Evolutionary conservation across 2,888 invertebrate species (phyloP), one percentile per base, ranked within the genome.

Genomic region (Yponomeuta malinellus): DNA sequence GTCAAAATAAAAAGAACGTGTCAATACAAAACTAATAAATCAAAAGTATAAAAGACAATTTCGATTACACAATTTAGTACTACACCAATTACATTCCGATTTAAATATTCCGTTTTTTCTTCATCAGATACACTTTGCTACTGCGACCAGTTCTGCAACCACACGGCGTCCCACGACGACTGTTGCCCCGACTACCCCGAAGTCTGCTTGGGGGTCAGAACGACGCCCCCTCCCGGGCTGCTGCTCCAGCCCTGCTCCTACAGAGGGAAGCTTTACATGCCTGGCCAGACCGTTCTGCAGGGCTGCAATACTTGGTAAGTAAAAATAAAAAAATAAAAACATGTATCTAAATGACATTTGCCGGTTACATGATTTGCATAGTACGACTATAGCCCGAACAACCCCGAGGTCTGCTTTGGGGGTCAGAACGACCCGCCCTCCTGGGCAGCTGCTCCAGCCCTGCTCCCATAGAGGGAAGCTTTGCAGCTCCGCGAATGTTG

Each of bases 361-460:
- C 23, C 23, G 23, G 23, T 23, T 23, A 23, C 23, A 23, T 23
- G 23, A 23, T 23, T 23, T 23, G 23, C 23, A 0, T 23, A 23
- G 23, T 23, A 98, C 84, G 95, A 95, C 76, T 99, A 98, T 83
- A 99, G 98, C 80, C 98, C 98, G 0, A 98, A 99, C 87, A 99
- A 95, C 84, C 94, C 94, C 83, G 91, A 93, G 0, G 94, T 94
- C 73, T 99, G 98, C 80, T 90, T 23, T 89, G 75, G 94, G 94
- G 10, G 78, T 83, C 64, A 75, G 78, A 2, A 71, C 74, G 8
- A 73, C 79, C 10, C 73, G 78, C 10, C 73, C 83, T 0, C 81
- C 83, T 0, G 75, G 76, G 4, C 74, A 79, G 2, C 76, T 81
- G 72, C 72, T 77, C 81, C 84, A 73, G 31, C 77, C 85, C 2